A percentile compares a stretch with the other conserved stretches of the same genome.
phyloP scores from a whole-genome alignment of 2,797 vertebrate species.

The Trematomus bernacchii region DNA sequence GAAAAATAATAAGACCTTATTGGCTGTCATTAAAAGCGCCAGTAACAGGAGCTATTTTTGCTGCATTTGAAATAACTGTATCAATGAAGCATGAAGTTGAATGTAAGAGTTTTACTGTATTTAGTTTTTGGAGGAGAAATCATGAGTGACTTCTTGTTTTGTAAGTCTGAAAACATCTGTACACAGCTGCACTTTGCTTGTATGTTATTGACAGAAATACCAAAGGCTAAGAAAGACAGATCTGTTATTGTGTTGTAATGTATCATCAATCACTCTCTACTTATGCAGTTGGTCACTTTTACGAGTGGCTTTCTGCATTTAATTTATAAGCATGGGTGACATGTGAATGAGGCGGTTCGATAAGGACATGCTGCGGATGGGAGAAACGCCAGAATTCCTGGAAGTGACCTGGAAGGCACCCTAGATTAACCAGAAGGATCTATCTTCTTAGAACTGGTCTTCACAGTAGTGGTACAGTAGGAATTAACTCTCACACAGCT shows the following conservation, averaged over 20 bases:
- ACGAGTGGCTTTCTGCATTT: slow-evolving; percentile 58
- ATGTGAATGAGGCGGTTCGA: slow-evolving; percentile 39
- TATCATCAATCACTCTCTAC: slow-evolving; percentile 45
- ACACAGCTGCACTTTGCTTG: slow-evolving; percentile 16
- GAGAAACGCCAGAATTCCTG: slow-evolving; percentile 53
- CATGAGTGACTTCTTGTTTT: slow-evolving; percentile 3
- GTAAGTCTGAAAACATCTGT: slow-evolving; percentile 30
- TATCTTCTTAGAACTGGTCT: slow-evolving; percentile 47
- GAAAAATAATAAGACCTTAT: slow-evolving; percentile 39
- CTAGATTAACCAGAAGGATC: slow-evolving; percentile 41
- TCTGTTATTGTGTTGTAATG: slow-evolving; percentile 40
- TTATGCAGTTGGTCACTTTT: slow-evolving; percentile 54
- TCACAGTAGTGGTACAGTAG: slow-evolving; percentile 29
- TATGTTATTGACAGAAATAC: slow-evolving; percentile 9
- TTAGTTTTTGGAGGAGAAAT: slow-evolving; percentile 16
- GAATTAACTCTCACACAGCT: slow-evolving; percentile 48
- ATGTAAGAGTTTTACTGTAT: slow-evolving; percentile 5
- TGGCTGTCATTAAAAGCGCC: slow-evolving; percentile 15
- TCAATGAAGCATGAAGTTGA: slow-evolving; percentile 15
- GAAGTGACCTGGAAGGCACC: slow-evolving; percentile 59
- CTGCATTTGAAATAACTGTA: slow-evolving; percentile 30
- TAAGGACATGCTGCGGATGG: slow-evolving; percentile 33
- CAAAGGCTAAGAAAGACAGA: slow-evolving; percentile 10
- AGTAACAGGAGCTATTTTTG: slow-evolving; percentile 32
- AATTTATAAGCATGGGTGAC: slow-evolving; percentile 57